Base-by-base conservation (phyloP, 1,140 invertebrate genomes). In the Sycobia sp. region DNA sequence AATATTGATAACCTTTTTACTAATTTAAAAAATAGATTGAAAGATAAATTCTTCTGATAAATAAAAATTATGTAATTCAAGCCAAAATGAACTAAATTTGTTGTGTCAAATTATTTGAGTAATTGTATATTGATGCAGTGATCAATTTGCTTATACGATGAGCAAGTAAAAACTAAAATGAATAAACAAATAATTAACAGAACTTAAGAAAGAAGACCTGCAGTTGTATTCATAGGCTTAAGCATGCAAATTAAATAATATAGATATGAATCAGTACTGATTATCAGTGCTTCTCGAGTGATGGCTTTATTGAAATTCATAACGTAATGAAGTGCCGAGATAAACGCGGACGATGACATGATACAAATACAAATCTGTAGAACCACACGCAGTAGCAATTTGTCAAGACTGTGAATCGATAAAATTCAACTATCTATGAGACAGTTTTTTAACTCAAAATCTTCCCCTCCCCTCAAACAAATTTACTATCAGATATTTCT, bases 1-100 rank as follows among this genome's bases (percentile, higher is more conserved):
- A 58, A 73, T 70, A 69, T 54, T 50, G 68, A 71, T 69, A 62
- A 76, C 66, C 71, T 81, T 81, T 81, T 80, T 79, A 79, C 73
- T 76, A 71, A 77, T 74, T n/a, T 73, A 66, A 49, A 62, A 60
- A 65, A 71, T 70, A 72, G 57, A 68, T 72, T 71, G 73, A 72
- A 73, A 34, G 32, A 3, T 29, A 55, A 62, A 79, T 70, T 76
- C 74, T 79, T 78, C 68, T 75, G 72, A 68, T 73, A 69, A 79
- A 73, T 70, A 77, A 79, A 57, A 51, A 29, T 10, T 13, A 71
- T 77, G 70, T 78, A 77, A 76, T 72, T 73, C 73, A 75, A 76
- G 73, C 69, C 61, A 75, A 76, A 69, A 74, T 59, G 66, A 65
- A 73, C 65, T 67, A 69, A 70, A 68, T 68, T 72, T 73, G 68